These are phyloP conservation scores for Rattus rattus DNA, from an alignment of 2,113 vertebrate genomes.

Conservation along the genomic window DNA sequence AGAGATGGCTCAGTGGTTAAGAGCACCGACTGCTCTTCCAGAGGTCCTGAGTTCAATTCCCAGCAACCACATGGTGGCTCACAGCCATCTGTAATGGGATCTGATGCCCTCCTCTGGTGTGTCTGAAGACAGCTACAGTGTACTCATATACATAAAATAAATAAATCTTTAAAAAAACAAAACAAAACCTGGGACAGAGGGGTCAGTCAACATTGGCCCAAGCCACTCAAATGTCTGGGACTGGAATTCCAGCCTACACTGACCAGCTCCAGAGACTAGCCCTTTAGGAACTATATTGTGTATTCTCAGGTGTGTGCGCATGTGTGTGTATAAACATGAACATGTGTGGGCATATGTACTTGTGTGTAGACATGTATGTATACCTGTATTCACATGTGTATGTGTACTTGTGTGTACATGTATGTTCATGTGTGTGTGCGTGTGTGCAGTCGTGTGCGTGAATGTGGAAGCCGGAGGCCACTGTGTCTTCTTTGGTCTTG, in stretches of 20 bases:
- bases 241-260: neutral
- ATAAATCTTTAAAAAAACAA: too few species aligned
- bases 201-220: neutral
- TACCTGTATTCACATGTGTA: neutral
- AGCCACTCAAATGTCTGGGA: neutral
- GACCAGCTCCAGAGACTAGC: neutral
- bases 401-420: neutral
- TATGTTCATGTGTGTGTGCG: neutral
- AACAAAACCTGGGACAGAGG: neutral
- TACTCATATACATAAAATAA: too few species aligned
- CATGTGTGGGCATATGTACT: neutral
- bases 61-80: too few species aligned
- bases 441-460: neutral
- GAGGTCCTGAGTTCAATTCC: too few species aligned
- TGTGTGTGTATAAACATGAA: neutral
- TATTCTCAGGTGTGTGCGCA: neutral
- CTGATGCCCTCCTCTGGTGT: too few species aligned
- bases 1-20: too few species aligned
- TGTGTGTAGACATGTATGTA: too few species aligned
- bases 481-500: neutral
- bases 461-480: neutral
- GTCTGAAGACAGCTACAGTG: too few species aligned
- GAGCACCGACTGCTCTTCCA: too few species aligned
- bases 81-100: too few species aligned
- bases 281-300: neutral